Percentiles rank a stretch among this genome's conserved stretches.
Evolutionary conservation across 2,888 invertebrate species (phyloP).

Genomic region (Eurytoma adleriae): DNA sequence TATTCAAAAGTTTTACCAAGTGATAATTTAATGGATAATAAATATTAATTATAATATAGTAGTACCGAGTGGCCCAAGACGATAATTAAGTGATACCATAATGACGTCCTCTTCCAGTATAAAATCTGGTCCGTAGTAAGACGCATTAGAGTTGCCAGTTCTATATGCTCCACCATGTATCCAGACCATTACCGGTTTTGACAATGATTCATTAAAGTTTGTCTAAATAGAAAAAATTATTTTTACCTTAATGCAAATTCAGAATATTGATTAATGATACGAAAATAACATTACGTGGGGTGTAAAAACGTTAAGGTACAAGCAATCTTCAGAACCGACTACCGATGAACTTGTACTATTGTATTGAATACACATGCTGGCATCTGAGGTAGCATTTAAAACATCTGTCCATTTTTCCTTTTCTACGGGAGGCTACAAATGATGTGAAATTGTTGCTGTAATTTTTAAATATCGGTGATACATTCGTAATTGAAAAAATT

Average conservation of each 20-base stretch:
- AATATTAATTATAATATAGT: slow-evolving; percentile 1
- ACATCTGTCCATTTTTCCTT: slow-evolving; percentile 59
- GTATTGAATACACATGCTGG: slow-evolving; percentile 60
- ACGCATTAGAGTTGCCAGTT: slow-evolving; percentile 53
- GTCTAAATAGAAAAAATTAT: slow-evolving; percentile 16
- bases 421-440: slow-evolving; percentile 52
- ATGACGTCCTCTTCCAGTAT: slow-evolving; percentile 63
- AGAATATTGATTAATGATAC: background rate
- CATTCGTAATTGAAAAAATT: background rate
- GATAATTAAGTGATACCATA: slow-evolving; percentile 64
- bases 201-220: background rate
- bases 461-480: background rate
- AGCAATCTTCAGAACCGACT: slow-evolving; percentile 65
- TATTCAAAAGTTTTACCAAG: background rate
- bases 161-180: slow-evolving; percentile 61
- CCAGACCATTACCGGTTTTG: slow-evolving; percentile 62
- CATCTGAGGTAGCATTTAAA: slow-evolving; percentile 55
- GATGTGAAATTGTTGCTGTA: background rate
- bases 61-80: slow-evolving; percentile 64
- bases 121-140: slow-evolving; percentile 62
- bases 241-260: background rate
- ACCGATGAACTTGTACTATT: slow-evolving; percentile 18
- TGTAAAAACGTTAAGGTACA: slow-evolving; percentile 64
- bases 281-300: slow-evolving; percentile 60
- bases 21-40: background rate